These are phyloP conservation scores for Drosophila mettleri DNA, from an alignment of 2,888 invertebrate species.

Conservation along the genomic window DNA sequence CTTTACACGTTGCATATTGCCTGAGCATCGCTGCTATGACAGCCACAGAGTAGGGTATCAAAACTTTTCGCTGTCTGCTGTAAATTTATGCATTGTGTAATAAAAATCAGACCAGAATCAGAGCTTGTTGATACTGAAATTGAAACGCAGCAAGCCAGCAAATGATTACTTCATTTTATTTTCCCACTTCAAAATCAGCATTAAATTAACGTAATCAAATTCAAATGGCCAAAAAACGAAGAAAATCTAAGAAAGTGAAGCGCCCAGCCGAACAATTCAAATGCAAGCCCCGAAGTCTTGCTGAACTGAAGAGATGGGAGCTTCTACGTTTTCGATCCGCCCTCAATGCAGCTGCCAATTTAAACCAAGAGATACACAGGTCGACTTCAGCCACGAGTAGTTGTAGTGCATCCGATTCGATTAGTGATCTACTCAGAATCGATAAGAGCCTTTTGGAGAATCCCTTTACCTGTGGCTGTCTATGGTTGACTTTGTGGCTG, in stretches of 20 bases:
- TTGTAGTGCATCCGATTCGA: neutral
- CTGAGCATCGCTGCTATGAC: neutral
- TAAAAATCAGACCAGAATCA: conserved; percentile 4
- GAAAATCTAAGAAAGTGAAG: neutral
- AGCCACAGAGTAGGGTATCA: neutral
- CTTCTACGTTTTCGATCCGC: conserved; percentile 18
- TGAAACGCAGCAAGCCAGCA: conserved; percentile 35
- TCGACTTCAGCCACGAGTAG: neutral
- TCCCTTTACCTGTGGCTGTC: neutral
- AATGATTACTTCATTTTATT: conserved; percentile 17
- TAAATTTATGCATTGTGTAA: conserved; percentile 49
- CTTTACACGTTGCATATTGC: neutral
- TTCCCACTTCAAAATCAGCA: conserved; percentile 22
- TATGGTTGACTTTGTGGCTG: conserved; percentile 7
- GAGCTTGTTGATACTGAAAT: conserved; percentile 38
- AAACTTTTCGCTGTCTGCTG: conserved; percentile 24
- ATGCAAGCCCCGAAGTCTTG: conserved; percentile 13
- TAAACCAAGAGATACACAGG: no score
- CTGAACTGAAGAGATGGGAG: conserved; percentile 13
- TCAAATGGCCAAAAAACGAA: conserved; percentile 11
- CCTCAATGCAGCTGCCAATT: conserved; percentile 16
- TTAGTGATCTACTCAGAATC: neutral
- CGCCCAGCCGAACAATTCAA: neutral
- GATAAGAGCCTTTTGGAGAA: neutral
- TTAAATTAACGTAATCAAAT: conserved; percentile 15